phyloP scores from a whole-genome alignment of 1,140 invertebrate species.

The Diabrotica virgifera region DNA sequence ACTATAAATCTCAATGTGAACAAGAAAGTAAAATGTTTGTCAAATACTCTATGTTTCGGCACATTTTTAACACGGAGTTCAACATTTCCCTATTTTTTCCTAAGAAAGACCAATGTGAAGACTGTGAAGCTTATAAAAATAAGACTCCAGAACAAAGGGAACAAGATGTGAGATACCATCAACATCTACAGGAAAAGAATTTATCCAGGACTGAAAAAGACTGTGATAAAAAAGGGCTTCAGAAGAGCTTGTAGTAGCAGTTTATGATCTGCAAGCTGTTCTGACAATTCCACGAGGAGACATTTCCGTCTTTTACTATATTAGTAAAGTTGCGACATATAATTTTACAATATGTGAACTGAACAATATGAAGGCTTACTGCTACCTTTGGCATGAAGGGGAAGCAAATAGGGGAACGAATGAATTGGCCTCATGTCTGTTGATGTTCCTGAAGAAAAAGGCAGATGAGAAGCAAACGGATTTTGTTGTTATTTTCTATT shows the following conservation, averaged over 20 bases:
- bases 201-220: constrained; percentile 36
- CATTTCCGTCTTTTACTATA: constrained; percentile 36
- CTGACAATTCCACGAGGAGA: constrained; percentile 37
- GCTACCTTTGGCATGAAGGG: constrained; percentile 51
- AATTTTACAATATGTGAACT: constrained; percentile 33
- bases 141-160: constrained; percentile 30
- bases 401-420: constrained; percentile 47
- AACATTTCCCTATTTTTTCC: constrained; percentile 45
- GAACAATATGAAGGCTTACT: constrained; percentile 32
- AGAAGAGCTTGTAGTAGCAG: background rate
- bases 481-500: constrained; percentile 17
- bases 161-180: constrained; percentile 33
- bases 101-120: constrained; percentile 48
- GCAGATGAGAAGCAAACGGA: no score
- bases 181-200: constrained; percentile 37
- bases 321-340: constrained; percentile 42
- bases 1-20: constrained; percentile 26
- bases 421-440: constrained; percentile 46
- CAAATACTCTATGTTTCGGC: constrained; percentile 22
- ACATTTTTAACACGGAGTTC: constrained; percentile 40
- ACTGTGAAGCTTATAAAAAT: constrained; percentile 43
- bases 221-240: constrained; percentile 33
- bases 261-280: constrained; percentile 38
- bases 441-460: constrained; percentile 1
- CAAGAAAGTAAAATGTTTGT: constrained; percentile 18